Evolutionary conservation across 2,797 vertebrate species (phyloP), one percentile per base, ranked within the genome.

Genomic region (Poecilia velifera): DNA sequence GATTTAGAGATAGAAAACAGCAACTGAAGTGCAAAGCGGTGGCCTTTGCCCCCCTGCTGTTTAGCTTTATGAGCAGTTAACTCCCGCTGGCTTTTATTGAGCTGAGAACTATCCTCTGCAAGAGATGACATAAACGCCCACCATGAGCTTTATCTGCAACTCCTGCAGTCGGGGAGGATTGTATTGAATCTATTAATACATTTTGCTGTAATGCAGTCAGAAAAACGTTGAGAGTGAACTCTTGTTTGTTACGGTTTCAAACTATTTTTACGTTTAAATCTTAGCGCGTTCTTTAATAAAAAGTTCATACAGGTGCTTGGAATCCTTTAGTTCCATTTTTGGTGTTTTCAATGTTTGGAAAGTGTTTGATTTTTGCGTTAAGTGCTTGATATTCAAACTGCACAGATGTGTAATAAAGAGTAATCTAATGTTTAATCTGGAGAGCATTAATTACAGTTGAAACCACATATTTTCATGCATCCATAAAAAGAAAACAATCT

Each of bases 21-120:
- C 83, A 82, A 79, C 20, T 57, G n/a, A 88, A 84, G 82, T 74
- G 73, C 36, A 55, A 72, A 82, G 31, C 76, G 80, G 74, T 64
- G 53, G 20, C 71, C 68, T 41, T 62, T 20, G 14, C 57, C 53
- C 76, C 76, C 76, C 93, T n/a, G 82, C 85, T 89, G 89, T 59
- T 86, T 51, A 64, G 66, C 73, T 82, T 80, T 86, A 84, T 83
- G 73, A 88, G 82, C 82, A 82, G 74, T 84, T 88, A 66, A 74
- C 83, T 79, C 90, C 91, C 85, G 92, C 92, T 90, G 92, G 39
- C 36, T 89, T 57, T 59, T 74, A 55, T 89, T 89, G 78, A 62
- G 36, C 76, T 82, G 79, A 84, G 79, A 85, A 73, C 73, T 77
- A 59, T 80, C 78, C 76, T 78, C 71, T 81, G 73, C 59, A 82